Percentiles rank a stretch among this genome's conserved stretches.
Evolutionary conservation across 2,797 vertebrate species (phyloP).

Genomic region (Sebastiscus tertius): DNA sequence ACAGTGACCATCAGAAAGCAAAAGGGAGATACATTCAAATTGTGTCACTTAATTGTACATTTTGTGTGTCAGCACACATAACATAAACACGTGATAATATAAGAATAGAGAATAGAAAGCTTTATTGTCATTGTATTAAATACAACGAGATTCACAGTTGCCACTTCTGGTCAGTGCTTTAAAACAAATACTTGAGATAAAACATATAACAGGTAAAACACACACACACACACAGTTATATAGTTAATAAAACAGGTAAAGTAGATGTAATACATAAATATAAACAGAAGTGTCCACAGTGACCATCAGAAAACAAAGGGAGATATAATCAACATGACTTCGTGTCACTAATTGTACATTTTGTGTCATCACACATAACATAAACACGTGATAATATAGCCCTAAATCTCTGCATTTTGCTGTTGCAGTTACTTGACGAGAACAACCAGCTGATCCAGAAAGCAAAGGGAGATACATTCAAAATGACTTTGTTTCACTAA

Average conservation of each 20-base stretch:
- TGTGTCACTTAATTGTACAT: fast-evolving
- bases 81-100: neutral
- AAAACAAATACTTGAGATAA: no score
- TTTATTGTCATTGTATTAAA: no score
- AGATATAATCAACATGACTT: neutral
- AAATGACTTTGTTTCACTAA: neutral
- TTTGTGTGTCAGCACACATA: neutral
- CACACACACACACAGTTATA: no score
- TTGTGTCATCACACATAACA: neutral
- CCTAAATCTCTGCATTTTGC: slow-evolving; percentile 16
- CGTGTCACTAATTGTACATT: neutral
- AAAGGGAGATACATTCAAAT: fast-evolving
- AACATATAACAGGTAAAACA: no score
- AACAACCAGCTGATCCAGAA: slow-evolving; percentile 94
- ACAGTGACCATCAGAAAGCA: neutral
- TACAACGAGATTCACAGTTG: no score
- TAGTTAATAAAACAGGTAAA: no score
- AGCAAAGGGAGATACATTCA: neutral
- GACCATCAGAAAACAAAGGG: neutral
- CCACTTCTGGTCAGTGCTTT: no score
- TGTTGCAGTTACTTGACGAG: slow-evolving; percentile 94
- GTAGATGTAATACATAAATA: no score
- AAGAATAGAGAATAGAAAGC: no score
- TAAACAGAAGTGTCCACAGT: neutral
- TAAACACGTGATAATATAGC: neutral